phyloP scores from a whole-genome alignment of 2,888 invertebrate species.

The Caenorhabditis sp. region DNA sequence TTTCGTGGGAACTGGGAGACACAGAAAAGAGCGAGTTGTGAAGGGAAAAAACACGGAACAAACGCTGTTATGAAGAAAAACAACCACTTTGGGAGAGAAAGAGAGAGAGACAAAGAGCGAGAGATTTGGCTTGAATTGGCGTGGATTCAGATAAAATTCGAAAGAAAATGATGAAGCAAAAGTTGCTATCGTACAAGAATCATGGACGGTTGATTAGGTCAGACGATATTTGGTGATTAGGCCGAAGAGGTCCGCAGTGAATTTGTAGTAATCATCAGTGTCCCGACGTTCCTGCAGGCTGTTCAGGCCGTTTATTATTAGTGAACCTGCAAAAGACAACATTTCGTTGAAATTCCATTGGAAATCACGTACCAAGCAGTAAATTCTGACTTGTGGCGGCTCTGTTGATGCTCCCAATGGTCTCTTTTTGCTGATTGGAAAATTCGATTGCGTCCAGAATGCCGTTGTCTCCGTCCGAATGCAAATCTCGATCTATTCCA shows the following conservation, averaged over 20 bases:
- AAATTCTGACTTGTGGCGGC: slow-evolving; percentile 10
- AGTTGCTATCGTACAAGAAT: not conserved
- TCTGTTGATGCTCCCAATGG: slow-evolving; percentile 10
- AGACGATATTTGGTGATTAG: slow-evolving; percentile 30
- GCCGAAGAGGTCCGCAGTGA: slow-evolving; percentile 20
- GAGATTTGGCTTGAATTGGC: no score
- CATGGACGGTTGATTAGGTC: not conserved
- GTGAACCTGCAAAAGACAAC: slow-evolving; percentile 19
- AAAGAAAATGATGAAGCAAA: not conserved
- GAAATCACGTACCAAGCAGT: slow-evolving; percentile 25
- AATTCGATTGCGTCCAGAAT: slow-evolving; percentile 9
- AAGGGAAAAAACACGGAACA: no score
- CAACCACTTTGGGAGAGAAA: no score
- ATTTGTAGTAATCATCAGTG: slow-evolving; percentile 13
- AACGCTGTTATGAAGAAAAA: no score
- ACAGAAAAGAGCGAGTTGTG: no score
- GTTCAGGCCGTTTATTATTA: slow-evolving; percentile 27
- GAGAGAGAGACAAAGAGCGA: no score
- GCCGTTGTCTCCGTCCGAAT: slow-evolving; percentile 1
- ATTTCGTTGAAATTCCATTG: not conserved
- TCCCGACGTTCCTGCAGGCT: slow-evolving; percentile 1
- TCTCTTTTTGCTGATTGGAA: slow-evolving; percentile 14
- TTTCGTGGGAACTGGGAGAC: no score
- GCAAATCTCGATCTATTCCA: slow-evolving; percentile 2
- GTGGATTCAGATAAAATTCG: not conserved